phyloP scores from a whole-genome alignment of 2,113 vertebrate genomes.

The Eudyptes chrysolophus region DNA sequence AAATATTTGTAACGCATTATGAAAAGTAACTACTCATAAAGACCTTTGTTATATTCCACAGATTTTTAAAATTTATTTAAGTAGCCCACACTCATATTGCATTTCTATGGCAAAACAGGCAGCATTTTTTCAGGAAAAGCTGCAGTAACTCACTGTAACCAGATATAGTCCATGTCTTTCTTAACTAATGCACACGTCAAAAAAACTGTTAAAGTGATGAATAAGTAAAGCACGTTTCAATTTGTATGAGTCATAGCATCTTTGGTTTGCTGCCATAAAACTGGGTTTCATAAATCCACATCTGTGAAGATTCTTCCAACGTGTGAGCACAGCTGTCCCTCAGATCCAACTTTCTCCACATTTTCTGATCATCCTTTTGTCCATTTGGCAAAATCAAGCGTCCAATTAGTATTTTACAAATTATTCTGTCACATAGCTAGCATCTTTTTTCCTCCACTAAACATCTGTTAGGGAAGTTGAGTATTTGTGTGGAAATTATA shows the following conservation, averaged over 20 bases:
- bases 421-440: neutral
- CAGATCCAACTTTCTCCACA: neutral
- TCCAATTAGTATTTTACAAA: neutral
- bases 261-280: conserved; percentile 35
- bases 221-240: conserved; percentile 26
- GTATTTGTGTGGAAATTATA: neutral
- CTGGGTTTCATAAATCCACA: conserved; percentile 25
- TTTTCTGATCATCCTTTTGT: conserved; percentile 23
- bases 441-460: neutral
- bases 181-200: neutral
- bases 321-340: conserved; percentile 26
- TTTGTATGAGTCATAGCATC: conserved; percentile 2
- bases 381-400: conserved; percentile 33
- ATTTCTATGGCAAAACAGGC: neutral
- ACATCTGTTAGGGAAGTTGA: neutral
- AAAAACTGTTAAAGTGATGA: conserved; percentile 22
- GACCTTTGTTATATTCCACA: neutral
- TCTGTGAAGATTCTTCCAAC: conserved; percentile 27
- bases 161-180: neutral
- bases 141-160: neutral
- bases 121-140: neutral
- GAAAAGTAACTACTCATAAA: neutral
- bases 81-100: neutral
- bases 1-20: neutral
- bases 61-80: neutral